These are phyloP conservation scores for Aelia acuminata DNA, from an alignment of 2,888 invertebrate species.

Conservation along the genomic window DNA sequence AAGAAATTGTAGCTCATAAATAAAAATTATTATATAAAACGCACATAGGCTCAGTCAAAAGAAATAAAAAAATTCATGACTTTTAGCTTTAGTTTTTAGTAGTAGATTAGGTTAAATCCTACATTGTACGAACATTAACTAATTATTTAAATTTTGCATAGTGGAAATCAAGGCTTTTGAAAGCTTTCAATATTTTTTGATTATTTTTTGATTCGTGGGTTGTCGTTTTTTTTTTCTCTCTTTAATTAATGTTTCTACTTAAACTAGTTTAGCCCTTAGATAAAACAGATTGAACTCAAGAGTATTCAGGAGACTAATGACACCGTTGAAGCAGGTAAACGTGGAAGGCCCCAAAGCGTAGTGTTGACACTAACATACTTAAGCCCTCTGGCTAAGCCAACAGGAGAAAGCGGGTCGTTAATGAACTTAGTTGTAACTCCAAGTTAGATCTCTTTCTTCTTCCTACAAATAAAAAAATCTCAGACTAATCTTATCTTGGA, in stretches of 20 bases:
- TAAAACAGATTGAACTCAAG: background rate
- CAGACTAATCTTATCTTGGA: background rate
- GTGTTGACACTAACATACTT: conserved; percentile 5
- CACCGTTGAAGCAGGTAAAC: background rate
- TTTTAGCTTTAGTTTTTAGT: too few relatives aligned
- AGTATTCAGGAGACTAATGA: background rate
- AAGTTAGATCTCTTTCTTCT: background rate
- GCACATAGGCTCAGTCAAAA: too few relatives aligned
- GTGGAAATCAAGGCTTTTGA: too few relatives aligned
- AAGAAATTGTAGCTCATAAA: too few relatives aligned
- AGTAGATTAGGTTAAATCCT: too few relatives aligned
- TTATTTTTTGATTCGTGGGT: too few relatives aligned
- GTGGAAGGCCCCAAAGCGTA: background rate
- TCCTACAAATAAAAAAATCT: background rate
- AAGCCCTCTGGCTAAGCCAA: background rate
- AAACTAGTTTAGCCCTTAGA: background rate
- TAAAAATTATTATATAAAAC: too few relatives aligned
- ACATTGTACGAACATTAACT: too few relatives aligned
- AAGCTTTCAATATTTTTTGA: too few relatives aligned
- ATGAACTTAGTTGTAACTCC: conserved; percentile 22
- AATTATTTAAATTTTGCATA: too few relatives aligned
- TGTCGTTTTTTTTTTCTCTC: background rate
- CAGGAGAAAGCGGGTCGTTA: background rate
- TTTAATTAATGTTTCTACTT: background rate
- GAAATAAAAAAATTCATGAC: too few relatives aligned